A percentile compares a stretch with the other conserved stretches of the same genome.
Evolutionary conservation across 1,140 invertebrate species (phyloP).

Genomic region (Cryptotermes secundus): DNA sequence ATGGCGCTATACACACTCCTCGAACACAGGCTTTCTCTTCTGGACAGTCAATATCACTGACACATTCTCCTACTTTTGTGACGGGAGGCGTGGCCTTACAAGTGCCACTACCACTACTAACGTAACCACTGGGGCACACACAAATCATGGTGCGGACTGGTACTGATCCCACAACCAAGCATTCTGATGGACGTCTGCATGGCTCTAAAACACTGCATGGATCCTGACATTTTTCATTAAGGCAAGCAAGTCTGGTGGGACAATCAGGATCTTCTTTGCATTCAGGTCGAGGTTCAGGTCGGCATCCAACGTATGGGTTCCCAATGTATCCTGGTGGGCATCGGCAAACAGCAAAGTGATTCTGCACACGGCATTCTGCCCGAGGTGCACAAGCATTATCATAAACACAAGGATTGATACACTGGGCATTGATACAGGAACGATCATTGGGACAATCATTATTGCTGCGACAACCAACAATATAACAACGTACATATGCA

Average conservation of each 20-base stretch:
- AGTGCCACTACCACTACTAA: constrained; percentile 77
- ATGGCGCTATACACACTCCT: constrained; percentile 76
- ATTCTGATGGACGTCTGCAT: constrained; percentile 75
- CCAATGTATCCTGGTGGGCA: constrained; percentile 70
- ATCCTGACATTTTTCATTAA: constrained; percentile 78
- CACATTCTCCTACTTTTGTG: constrained; percentile 65
- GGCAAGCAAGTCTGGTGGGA: constrained; percentile 73
- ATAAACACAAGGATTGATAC: constrained; percentile 80
- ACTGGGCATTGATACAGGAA: constrained; percentile 82
- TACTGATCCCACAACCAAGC: constrained; percentile 74
- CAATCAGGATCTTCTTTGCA: constrained; percentile 82
- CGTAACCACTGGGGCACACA: constrained; percentile 82
- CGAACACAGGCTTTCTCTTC: constrained; percentile 74
- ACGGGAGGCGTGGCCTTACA: constrained; percentile 70
- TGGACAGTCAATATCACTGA: constrained; percentile 72
- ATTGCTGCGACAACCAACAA: constrained; percentile 84
- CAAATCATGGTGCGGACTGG: constrained; percentile 88
- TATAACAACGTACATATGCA: constrained; percentile 69
- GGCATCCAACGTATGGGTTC: constrained; percentile 80
- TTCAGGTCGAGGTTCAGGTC: constrained; percentile 67
- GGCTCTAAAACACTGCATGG: constrained; percentile 77
- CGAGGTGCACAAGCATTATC: constrained; percentile 73
- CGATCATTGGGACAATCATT: constrained; percentile 83
- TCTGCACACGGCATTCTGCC: constrained; percentile 76
- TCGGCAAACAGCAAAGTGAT: constrained; percentile 80